Conservation (phyloP, 2,113 vertebrate genomes). For the Peromyscus maniculatus region DNA sequence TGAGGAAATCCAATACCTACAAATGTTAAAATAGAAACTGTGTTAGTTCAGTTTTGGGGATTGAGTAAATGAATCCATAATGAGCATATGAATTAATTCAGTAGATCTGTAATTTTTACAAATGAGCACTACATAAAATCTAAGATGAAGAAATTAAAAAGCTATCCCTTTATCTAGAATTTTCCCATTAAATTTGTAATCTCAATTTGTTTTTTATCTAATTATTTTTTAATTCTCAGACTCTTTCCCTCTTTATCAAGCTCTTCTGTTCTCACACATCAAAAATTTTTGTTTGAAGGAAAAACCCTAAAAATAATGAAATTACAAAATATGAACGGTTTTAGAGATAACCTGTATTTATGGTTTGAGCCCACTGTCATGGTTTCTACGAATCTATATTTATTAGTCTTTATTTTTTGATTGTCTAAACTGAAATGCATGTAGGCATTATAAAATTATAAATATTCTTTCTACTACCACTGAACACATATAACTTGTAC, state of each 20-base stretch:
- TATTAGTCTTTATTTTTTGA: background rate
- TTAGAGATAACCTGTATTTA: background rate
- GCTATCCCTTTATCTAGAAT: background rate
- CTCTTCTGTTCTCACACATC: background rate
- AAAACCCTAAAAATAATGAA: background rate
- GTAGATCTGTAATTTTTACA: background rate
- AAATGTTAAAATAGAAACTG: background rate
- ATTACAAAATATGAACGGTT: background rate
- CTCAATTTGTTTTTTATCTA: background rate
- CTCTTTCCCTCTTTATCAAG: background rate
- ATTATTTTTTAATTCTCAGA: background rate
- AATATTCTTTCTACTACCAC: background rate
- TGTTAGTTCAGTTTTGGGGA: background rate
- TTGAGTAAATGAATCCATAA: background rate
- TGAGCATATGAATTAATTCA: background rate
- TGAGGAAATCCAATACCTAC: constrained; percentile 85
- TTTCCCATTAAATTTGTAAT: background rate
- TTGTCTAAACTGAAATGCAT: background rate
- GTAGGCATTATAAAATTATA: background rate
- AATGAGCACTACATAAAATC: background rate
- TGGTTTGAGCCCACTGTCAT: background rate
- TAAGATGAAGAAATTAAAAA: background rate
- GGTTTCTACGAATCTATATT: background rate
- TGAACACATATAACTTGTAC: background rate
- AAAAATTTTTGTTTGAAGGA: background rate